Evolutionary conservation across 1,140 invertebrate genomes (phyloP).

Genomic region (Daktulosphaira vitifoliae): DNA sequence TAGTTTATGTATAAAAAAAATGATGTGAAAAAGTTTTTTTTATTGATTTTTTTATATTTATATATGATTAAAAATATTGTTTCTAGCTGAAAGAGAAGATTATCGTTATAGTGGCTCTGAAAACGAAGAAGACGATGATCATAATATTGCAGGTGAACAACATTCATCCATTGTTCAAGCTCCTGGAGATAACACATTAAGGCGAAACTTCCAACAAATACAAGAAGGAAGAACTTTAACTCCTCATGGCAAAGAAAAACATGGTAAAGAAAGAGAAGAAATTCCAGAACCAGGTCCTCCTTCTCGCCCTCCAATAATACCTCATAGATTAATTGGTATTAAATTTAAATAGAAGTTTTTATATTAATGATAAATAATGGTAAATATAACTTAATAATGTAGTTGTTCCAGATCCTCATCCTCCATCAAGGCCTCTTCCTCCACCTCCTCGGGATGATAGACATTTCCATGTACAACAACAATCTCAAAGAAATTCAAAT

Average conservation of each 20-base stretch:
- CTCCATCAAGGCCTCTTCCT: slow-evolving; percentile 67
- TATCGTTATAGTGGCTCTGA: slow-evolving; percentile 70
- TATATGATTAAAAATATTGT: neutral
- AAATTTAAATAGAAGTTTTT: slow-evolving; percentile 6
- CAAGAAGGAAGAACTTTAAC: slow-evolving; percentile 71
- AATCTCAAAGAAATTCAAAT: slow-evolving; percentile 58
- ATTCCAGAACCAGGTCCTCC: slow-evolving; percentile 73
- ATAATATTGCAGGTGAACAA: slow-evolving; percentile 72
- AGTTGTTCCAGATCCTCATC: slow-evolving; percentile 55
- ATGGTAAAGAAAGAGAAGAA: slow-evolving; percentile 45
- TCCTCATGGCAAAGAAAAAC: slow-evolving; percentile 48
- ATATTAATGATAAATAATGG: neutral
- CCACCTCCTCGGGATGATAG: slow-evolving; percentile 67
- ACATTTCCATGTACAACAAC: slow-evolving; percentile 45
- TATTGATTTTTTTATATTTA: neutral
- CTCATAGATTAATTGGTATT: slow-evolving; percentile 62
- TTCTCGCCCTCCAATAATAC: slow-evolving; percentile 65
- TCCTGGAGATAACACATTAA: slow-evolving; percentile 78
- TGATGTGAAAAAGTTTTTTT: neutral
- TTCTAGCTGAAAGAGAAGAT: slow-evolving; percentile 54
- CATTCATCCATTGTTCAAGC: slow-evolving; percentile 77
- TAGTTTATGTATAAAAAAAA: neutral
- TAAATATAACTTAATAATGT: slow-evolving; percentile 35
- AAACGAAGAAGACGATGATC: slow-evolving; percentile 82
- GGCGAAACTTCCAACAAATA: slow-evolving; percentile 95